Conservation (phyloP, 2,113 vertebrate genomes). For the Megatriorchis doriae region DNA sequence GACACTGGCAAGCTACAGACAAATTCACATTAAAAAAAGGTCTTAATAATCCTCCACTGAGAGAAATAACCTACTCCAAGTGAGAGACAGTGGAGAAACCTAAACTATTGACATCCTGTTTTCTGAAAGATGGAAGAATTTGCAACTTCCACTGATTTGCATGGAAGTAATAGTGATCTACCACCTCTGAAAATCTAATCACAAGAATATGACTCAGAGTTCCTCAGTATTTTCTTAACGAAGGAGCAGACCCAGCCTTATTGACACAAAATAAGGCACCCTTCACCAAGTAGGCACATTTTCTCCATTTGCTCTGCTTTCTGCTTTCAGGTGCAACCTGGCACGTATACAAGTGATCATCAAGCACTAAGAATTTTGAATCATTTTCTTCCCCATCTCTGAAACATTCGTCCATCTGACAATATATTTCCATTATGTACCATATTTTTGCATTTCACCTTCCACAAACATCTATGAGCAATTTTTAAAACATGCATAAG, state of each 20-base stretch:
- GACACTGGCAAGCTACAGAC: not conserved
- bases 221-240: not conserved
- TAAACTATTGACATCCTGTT: not conserved
- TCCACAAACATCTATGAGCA: not conserved
- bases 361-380: not conserved
- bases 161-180: not conserved
- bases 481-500: not conserved
- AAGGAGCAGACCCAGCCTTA: not conserved
- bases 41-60: not conserved
- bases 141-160: not conserved
- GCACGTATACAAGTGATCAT: accelerated
- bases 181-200: not conserved
- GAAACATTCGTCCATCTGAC: not conserved
- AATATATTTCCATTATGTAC: not conserved
- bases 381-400: not conserved
- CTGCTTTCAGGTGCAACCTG: not conserved
- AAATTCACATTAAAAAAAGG: not conserved
- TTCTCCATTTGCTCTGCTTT: not conserved
- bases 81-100: not conserved
- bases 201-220: not conserved
- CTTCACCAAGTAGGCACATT: not conserved
- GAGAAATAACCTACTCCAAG: not conserved
- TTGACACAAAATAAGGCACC: not conserved
- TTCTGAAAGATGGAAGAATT: not conserved
- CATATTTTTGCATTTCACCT: not conserved